Evolutionary conservation across 1,140 invertebrate species (phyloP).

Genomic region (Hyles euphorbiae): DNA sequence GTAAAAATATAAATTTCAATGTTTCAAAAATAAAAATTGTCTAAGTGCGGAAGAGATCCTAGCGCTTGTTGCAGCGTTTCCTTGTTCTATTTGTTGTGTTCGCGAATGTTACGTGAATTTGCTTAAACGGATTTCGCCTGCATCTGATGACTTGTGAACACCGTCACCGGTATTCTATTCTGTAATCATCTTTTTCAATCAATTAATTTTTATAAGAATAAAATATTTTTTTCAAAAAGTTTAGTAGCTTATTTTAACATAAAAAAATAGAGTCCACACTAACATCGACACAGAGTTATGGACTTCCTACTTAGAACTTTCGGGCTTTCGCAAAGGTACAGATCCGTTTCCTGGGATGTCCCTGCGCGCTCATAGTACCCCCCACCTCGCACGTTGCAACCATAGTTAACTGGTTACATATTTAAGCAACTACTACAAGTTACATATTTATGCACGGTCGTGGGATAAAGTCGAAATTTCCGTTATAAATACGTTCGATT

Average conservation of each 20-base stretch:
- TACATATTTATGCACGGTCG: constrained; percentile 42
- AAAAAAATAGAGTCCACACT: constrained; percentile 26
- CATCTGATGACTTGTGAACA: no score
- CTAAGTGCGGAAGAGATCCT: no score
- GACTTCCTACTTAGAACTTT: constrained; percentile 61
- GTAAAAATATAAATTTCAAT: no score
- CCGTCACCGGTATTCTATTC: no score
- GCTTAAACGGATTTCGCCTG: no score
- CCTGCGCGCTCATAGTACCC: constrained; percentile 33
- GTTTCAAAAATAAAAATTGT: no score
- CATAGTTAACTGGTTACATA: constrained; percentile 51
- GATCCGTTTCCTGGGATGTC: constrained; percentile 54
- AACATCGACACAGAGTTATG: constrained; percentile 23
- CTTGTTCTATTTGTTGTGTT: no score
- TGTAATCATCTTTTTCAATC: no score
- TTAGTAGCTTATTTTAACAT: background rate
- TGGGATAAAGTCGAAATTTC: constrained; percentile 34
- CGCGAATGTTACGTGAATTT: no score
- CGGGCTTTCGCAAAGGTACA: constrained; percentile 47
- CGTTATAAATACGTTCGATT: constrained; percentile 15
- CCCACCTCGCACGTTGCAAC: constrained; percentile 35
- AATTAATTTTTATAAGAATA: no score
- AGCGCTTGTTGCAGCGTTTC: no score
- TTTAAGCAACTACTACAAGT: constrained; percentile 47
- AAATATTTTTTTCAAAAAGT: no score